Percentiles rank a stretch among this genome's conserved stretches.
Conservation (phyloP, 2,888 invertebrate species). For the Orthosia cruda region DNA sequence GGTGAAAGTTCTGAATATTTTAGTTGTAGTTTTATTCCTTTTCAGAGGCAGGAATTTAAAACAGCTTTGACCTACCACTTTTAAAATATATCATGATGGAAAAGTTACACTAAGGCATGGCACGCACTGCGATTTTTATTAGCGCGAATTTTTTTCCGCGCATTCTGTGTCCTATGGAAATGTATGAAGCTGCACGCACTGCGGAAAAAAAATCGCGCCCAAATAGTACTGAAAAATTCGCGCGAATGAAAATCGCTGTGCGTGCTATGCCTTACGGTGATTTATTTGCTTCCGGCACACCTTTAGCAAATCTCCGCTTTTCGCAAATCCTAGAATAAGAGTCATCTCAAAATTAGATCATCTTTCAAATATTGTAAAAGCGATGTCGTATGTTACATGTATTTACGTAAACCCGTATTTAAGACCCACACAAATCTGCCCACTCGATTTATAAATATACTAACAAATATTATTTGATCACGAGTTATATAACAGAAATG, state of each 20-base stretch:
- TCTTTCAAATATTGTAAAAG: conserved; percentile 16
- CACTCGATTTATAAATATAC: conserved; percentile 52
- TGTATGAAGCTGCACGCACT: too few relatives aligned
- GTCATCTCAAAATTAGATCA: conserved; percentile 33
- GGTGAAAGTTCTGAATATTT: conserved; percentile 12
- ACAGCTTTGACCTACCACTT: not conserved
- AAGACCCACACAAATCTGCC: conserved; percentile 60
- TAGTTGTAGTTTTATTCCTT: conserved; percentile 27
- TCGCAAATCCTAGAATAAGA: not conserved
- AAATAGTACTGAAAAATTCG: too few relatives aligned
- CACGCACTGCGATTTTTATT: too few relatives aligned
- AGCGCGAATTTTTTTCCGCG: too few relatives aligned
- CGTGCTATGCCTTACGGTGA: too few relatives aligned
- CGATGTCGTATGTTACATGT: conserved; percentile 19
- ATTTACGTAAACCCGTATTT: conserved; percentile 42
- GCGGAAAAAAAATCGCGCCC: too few relatives aligned
- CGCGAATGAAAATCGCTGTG: too few relatives aligned
- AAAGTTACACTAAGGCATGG: not conserved
- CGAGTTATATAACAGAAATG: conserved; percentile 30
- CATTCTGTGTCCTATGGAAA: too few relatives aligned
- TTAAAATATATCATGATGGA: not conserved
- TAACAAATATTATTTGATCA: conserved; percentile 54
- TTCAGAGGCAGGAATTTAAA: not conserved
- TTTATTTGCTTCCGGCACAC: not conserved
- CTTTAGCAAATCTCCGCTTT: not conserved